These are phyloP conservation scores for Tinamus guttatus DNA, from an alignment of 2,113 vertebrate species.

Conservation along the genomic window DNA sequence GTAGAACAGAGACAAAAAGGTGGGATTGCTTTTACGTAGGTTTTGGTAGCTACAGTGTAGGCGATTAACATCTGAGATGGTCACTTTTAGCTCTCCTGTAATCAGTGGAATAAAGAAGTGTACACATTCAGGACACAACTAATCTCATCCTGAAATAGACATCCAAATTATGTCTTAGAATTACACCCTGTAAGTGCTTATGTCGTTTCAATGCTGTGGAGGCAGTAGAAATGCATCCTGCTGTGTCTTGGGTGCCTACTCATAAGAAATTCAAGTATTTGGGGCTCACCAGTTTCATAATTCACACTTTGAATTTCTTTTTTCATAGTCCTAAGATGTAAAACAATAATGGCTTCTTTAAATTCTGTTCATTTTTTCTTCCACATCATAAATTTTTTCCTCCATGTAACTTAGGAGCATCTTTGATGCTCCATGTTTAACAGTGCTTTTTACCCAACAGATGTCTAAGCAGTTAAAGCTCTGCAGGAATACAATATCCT, in stretches of 20 bases:
- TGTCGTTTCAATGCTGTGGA: not conserved
- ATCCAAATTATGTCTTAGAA: not conserved
- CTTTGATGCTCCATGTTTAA: constrained; percentile 4
- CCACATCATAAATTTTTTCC: not conserved
- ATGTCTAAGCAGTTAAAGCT: not conserved
- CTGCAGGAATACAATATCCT: not conserved
- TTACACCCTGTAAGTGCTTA: not conserved
- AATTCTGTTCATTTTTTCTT: not conserved
- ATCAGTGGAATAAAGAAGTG: not conserved
- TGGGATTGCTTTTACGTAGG: not conserved
- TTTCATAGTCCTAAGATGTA: not conserved
- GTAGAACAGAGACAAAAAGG: not conserved
- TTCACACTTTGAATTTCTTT: not conserved
- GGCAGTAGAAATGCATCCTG: not conserved
- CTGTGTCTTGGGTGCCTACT: not conserved
- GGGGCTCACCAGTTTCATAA: not conserved
- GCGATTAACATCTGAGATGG: not conserved
- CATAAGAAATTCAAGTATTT: not conserved
- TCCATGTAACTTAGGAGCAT: not conserved
- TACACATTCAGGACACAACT: not conserved
- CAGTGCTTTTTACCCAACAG: not conserved
- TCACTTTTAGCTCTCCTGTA: not conserved
- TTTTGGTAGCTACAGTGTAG: not conserved
- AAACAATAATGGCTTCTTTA: not conserved
- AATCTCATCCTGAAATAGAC: not conserved